Evolutionary conservation across 2,888 invertebrate species (phyloP).

Genomic region (Acleris cristana): DNA sequence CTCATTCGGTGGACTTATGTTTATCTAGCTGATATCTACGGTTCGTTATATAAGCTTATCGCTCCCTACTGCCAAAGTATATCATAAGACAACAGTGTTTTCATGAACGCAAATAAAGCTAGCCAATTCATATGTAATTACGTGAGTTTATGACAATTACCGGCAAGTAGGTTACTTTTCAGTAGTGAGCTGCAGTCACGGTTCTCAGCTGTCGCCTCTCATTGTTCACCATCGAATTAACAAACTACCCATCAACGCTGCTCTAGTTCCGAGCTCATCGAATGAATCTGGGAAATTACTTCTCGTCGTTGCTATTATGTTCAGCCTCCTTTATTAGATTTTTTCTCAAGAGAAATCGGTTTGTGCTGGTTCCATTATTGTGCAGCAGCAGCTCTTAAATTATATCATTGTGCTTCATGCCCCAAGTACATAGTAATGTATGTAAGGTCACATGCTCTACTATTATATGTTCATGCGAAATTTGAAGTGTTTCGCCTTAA

Average conservation of each 20-base stretch:
- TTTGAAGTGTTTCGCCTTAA: constrained; percentile 2
- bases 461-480: neutral
- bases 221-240: constrained; percentile 65
- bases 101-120: constrained; percentile 13
- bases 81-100: constrained; percentile 3
- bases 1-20: constrained; percentile 51
- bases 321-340: constrained; percentile 57
- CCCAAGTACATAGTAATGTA: neutral
- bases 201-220: constrained; percentile 38
- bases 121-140: constrained; percentile 10
- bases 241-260: constrained; percentile 58
- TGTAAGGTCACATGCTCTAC: constrained; percentile 7
- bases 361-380: constrained; percentile 58
- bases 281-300: constrained; percentile 73
- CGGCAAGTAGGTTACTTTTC: constrained; percentile 57
- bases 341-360: constrained; percentile 68
- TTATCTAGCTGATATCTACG: constrained; percentile 37
- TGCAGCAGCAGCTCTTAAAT: constrained; percentile 44
- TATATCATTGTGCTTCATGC: constrained; percentile 25
- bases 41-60: constrained; percentile 14
- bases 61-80: neutral
- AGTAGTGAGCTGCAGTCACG: constrained; percentile 58
- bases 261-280: constrained; percentile 67
- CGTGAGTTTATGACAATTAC: constrained; percentile 15
- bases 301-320: constrained; percentile 67